Evolutionary conservation across 1,140 invertebrate species (phyloP), one percentile per base, ranked within the genome.

Genomic region (Scaptomyza pallida): DNA sequence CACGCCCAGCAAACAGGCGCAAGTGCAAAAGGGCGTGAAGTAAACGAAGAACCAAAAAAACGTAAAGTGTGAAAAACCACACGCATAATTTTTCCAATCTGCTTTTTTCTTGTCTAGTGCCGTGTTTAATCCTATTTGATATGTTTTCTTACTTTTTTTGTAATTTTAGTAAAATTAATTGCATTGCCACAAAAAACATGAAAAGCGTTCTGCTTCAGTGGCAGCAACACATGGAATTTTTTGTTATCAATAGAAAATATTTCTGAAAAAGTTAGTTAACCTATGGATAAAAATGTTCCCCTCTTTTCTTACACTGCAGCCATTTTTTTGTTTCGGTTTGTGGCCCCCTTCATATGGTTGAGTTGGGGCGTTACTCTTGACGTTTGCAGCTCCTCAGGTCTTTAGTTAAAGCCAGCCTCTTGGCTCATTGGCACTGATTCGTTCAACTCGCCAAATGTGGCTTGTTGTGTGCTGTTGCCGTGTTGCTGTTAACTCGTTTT

Each of bases 141-240:
- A 51, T 47, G 57, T 56, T 72, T 64, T 52, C 51, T 12, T 40
- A 59, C 64, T 45, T 56, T 12, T 40, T 62, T 37, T 41, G 89
- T 79, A 90, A 89, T 89, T 75, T 76, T 72, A 90, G 89, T 89
- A 90, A 90, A 74, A 90, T 90, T 90, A 90, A 90, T 90, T 90
- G 47, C 60, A 75, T 57, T 15, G n/a, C 41, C 19, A n/a, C n/a
- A 3, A 5, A 12, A 10, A 41, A 50, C 16, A 21, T 17, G n/a
- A n/a, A 37, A 37, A 37, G 33, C 33, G 68, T 81, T 62, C 41
- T 50, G 78, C 78, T 73, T 81, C 62, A 76, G 33, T 73, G 57
- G 44, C 41, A 41, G 6, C 9, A 3, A 52, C 33, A 60, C 35
- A 60, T 33, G 61, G 16, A 35, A 57, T 63, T 63, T 59, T 12